Conservation (phyloP, 2,888 invertebrate species). For the Tenthredo amoena region DNA sequence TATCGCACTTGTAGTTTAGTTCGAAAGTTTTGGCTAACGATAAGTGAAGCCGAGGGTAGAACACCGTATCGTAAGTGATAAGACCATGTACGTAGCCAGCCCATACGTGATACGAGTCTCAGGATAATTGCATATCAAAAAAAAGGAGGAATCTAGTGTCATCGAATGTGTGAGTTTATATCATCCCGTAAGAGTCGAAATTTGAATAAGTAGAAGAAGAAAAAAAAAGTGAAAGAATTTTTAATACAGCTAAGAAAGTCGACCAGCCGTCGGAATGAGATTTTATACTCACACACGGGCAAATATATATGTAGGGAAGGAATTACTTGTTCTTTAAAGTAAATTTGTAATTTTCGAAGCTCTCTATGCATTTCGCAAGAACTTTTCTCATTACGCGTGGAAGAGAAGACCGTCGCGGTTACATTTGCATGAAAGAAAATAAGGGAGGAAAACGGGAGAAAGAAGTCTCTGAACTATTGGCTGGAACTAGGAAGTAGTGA, state of each 20-base stretch:
- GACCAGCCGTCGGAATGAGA: background rate
- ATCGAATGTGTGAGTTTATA: no score
- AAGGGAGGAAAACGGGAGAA: background rate
- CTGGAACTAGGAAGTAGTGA: background rate
- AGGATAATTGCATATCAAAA: background rate
- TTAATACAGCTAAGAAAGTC: background rate
- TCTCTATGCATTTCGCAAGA: conserved; percentile 26
- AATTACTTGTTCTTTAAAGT: conserved; percentile 16
- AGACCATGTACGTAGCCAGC: background rate
- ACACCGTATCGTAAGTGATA: background rate
- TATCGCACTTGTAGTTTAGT: background rate
- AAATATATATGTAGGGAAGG: background rate
- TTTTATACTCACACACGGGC: background rate
- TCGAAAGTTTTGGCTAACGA: conserved; percentile 14
- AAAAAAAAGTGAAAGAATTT: background rate
- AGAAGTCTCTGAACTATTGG: background rate
- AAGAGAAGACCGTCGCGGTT: background rate
- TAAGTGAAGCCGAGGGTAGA: background rate
- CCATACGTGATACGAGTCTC: background rate
- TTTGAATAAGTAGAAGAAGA: background rate
- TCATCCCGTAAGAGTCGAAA: background rate
- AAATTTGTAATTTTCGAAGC: conserved; percentile 33
- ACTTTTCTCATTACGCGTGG: conserved; percentile 36
- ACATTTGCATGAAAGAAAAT: conserved; percentile 10
- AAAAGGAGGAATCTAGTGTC: background rate